A percentile compares a stretch with the other conserved stretches of the same genome.
phyloP scores from a whole-genome alignment of 2,113 vertebrate species.

The Cavia porcellus region DNA sequence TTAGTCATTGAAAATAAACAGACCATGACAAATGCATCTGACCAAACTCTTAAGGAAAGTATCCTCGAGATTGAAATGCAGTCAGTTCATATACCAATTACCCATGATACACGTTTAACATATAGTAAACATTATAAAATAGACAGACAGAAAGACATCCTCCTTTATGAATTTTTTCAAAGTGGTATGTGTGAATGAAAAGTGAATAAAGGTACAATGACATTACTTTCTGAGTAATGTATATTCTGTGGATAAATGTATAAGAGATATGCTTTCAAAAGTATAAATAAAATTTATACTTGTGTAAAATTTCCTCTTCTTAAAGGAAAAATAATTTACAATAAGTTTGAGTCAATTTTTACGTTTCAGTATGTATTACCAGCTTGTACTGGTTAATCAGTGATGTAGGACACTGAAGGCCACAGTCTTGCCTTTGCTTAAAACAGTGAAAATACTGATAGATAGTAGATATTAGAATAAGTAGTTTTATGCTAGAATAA shows the following conservation, averaged over 20 bases:
- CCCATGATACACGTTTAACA: neutral
- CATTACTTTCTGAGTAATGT: neutral
- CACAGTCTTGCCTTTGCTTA: neutral
- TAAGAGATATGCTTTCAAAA: neutral
- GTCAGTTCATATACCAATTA: neutral
- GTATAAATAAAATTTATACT: too few species aligned
- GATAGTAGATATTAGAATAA: neutral
- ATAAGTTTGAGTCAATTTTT: too few species aligned
- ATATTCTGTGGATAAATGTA: neutral
- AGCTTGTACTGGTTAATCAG: neutral
- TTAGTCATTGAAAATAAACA: neutral
- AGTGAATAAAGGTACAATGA: neutral
- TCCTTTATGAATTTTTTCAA: neutral
- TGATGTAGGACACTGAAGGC: neutral
- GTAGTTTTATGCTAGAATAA: conserved; percentile 66
- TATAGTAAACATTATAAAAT: neutral
- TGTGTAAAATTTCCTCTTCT: neutral
- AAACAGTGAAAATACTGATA: conserved; percentile 42
- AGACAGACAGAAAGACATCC: neutral
- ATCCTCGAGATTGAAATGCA: neutral
- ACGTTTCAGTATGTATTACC: neutral
- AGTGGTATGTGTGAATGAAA: neutral
- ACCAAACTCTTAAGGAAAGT: neutral
- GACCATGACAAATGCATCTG: neutral
- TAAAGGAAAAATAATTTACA: too few species aligned